Conservation (phyloP, 2,888 invertebrate genomes). For the Meteorus cinctellus region DNA sequence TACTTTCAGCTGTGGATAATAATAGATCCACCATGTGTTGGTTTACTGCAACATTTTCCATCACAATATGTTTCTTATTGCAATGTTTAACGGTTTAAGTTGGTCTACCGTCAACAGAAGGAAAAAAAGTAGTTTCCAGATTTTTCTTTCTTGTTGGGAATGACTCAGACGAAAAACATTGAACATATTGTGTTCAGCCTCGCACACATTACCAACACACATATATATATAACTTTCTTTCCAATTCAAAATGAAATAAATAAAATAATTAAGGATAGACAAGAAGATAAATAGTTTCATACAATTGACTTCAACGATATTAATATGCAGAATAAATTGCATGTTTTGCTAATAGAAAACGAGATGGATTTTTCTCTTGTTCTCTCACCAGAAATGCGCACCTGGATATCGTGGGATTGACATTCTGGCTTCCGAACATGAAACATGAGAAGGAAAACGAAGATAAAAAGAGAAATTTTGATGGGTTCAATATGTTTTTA, state of each 20-base stretch:
- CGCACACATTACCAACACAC: not conserved
- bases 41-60: not conserved
- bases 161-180: not conserved
- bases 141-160: not conserved
- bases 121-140: not conserved
- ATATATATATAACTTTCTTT: not conserved
- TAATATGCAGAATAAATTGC: slow-evolving; percentile 34
- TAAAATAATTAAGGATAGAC: not conserved
- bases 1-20: not conserved
- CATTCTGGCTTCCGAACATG: slow-evolving; percentile 11
- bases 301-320: not conserved
- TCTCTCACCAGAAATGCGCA: slow-evolving; percentile 42
- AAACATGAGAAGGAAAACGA: not conserved
- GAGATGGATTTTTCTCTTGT: slow-evolving; percentile 32
- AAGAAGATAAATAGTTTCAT: slow-evolving; percentile 1
- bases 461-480: too few relatives aligned
- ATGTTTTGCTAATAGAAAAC: slow-evolving; percentile 38
- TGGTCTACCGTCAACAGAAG: not conserved
- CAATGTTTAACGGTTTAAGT: not conserved
- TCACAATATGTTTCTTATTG: not conserved
- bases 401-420: slow-evolving; percentile 52
- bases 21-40: not conserved
- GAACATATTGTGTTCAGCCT: too few relatives aligned
- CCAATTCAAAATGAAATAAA: slow-evolving; percentile 1
- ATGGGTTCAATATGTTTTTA: too few relatives aligned